Evolutionary conservation across 1,140 invertebrate genomes (phyloP).

Genomic region (Dinothrombium tinctorium): DNA sequence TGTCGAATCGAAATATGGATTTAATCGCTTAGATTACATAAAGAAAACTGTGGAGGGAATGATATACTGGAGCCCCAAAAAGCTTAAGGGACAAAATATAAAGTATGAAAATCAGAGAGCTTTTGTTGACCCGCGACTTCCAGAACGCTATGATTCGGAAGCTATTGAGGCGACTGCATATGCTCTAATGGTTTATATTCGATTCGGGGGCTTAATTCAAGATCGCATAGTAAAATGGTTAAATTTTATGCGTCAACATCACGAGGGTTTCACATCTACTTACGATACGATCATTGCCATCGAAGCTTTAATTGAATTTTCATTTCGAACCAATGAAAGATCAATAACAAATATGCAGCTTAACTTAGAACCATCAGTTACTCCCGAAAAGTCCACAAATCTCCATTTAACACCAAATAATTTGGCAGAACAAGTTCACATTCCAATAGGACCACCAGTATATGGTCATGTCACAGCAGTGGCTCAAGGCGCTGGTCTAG

Average conservation of each 20-base stretch:
- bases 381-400: slow-evolving; percentile 14
- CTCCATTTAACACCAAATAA: slow-evolving; percentile 19
- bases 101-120: slow-evolving; percentile 27
- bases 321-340: slow-evolving; percentile 29
- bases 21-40: slow-evolving; percentile 18
- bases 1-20: slow-evolving; percentile 22
- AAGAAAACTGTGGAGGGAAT: slow-evolving; percentile 23
- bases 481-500: slow-evolving; percentile 31
- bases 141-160: slow-evolving; percentile 22
- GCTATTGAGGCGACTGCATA: slow-evolving; percentile 33
- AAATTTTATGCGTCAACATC: slow-evolving; percentile 29
- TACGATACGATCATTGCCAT: slow-evolving; percentile 33
- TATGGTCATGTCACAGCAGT: slow-evolving; percentile 30
- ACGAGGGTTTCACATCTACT: slow-evolving; percentile 31
- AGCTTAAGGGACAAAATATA: slow-evolving; percentile 18
- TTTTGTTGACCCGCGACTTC: slow-evolving; percentile 24
- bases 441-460: slow-evolving; percentile 23
- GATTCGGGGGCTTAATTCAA: slow-evolving; percentile 22
- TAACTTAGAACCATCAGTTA: slow-evolving; percentile 23
- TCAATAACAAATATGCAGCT: slow-evolving; percentile 31
- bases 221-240: slow-evolving; percentile 31
- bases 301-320: slow-evolving; percentile 32
- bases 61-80: slow-evolving; percentile 25
- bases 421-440: slow-evolving; percentile 12
- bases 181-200: slow-evolving; percentile 29